Conservation (phyloP, 2,797 vertebrate species). For the Steatocranus sp. region DNA sequence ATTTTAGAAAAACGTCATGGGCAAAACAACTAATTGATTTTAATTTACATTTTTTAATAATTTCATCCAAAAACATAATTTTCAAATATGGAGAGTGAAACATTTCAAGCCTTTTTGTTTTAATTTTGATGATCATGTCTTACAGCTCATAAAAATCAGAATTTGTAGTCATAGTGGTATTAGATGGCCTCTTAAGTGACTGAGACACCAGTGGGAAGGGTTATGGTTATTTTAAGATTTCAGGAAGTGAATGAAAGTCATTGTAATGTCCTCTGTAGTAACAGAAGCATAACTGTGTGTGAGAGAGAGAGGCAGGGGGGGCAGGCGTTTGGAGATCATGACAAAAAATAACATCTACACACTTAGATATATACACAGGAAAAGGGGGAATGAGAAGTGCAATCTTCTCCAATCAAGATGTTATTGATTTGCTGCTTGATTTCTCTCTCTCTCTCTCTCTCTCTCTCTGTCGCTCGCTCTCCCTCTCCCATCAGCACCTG, state of each 20-base stretch:
- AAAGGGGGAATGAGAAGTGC: conserved; percentile 47
- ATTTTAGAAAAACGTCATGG: not conserved
- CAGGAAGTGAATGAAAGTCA: not conserved
- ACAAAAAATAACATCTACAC: conserved; percentile 31
- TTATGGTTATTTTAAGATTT: not conserved
- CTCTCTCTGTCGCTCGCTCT: not conserved
- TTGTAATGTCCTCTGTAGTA: not conserved
- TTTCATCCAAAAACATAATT: not conserved
- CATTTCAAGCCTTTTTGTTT: not conserved
- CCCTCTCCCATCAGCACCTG: conserved; percentile 71
- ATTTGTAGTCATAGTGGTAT: not conserved
- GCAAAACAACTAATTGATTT: not conserved
- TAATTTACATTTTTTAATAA: not conserved
- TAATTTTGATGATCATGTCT: not conserved
- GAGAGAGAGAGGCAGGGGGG: not conserved
- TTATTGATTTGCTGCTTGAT: conserved; percentile 65
- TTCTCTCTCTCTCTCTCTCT: conserved; percentile 11
- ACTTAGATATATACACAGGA: conserved; percentile 32
- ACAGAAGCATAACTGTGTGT: not conserved
- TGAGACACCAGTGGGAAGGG: not conserved
- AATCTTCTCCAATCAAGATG: conserved; percentile 70
- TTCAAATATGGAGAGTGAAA: not conserved
- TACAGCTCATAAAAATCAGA: not conserved
- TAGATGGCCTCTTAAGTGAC: not conserved
- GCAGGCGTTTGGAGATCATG: conserved; percentile 30